Percentiles rank a stretch among this genome's conserved stretches.
Conservation (phyloP, 2,797 vertebrate genomes). For the Neosilurus hyrtlii region DNA sequence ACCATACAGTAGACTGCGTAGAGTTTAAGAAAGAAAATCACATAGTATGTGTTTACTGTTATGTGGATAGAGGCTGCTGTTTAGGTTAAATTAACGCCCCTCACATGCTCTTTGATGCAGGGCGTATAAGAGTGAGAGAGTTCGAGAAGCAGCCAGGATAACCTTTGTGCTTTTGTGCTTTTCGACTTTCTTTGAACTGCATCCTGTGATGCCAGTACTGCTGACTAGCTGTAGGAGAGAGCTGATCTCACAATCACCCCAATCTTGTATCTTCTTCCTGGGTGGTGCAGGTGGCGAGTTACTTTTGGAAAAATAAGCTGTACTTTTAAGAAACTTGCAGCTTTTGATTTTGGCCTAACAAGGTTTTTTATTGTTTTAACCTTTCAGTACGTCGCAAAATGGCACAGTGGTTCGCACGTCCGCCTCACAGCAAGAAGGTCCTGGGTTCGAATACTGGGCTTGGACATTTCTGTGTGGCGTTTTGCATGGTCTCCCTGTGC, state of each 20-base stretch:
- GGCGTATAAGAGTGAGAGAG: slow-evolving; percentile 41
- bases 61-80: slow-evolving; percentile 17
- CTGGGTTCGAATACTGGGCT: no score
- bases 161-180: slow-evolving; percentile 26
- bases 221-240: neutral
- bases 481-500: no score
- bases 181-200: slow-evolving; percentile 13
- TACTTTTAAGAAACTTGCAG: neutral
- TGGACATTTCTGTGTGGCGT: no score
- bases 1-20: slow-evolving; percentile 55
- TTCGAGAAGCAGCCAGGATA: slow-evolving; percentile 13
- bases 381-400: neutral
- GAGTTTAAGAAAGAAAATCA: slow-evolving; percentile 66
- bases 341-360: neutral
- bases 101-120: slow-evolving; percentile 12
- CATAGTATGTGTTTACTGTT: slow-evolving; percentile 62
- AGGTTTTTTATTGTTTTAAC: slow-evolving; percentile 3
- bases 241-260: slow-evolving; percentile 7
- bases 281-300: no score
- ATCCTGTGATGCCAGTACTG: slow-evolving; percentile 5
- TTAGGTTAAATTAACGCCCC: slow-evolving; percentile 44
- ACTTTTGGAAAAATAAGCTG: neutral
- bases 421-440: no score
- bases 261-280: neutral
- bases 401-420: no score